Base-by-base conservation (phyloP, 2,797 vertebrate species). In the Delichon dasypus region DNA sequence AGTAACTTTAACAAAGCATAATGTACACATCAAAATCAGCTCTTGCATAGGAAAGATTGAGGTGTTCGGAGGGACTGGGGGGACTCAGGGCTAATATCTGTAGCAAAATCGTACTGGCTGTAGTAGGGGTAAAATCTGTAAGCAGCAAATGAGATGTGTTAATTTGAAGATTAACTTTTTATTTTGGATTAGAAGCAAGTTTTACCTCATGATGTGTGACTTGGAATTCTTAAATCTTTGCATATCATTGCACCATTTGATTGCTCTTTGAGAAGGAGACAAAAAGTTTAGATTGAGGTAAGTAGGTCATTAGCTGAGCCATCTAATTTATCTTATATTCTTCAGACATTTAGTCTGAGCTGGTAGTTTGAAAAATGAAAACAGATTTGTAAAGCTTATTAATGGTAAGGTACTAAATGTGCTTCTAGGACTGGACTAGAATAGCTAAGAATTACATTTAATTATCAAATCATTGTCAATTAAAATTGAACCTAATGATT, bases 381-480 rank as follows among this genome's bases (percentile, higher is more conserved):
- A 79, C 26, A 85, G 36, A n/a, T 90, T 58, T 87, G 57, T 47
- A 17, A 64, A 32, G 4, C 72, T 87, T 93, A 85, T 80, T 85
- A 83, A 74, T 61, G 85, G 61, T 38, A 80, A 57, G 54, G 65
- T 83, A 62, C 17, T 0, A 13, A 83, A 79, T 0, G 0, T 18
- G 7, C 66, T 93, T 40, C 68, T 78, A 71, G 57, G 34, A 74
- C 34, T 72, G 61, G 44, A 36, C 64, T 70, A 81, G n/a, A 66
- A 61, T 30, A 79, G 65, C 32, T 77, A 77, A 77, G 68, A 94
- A 68, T 53, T 71, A 80, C 38, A 54, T 74, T 93, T 94, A 95
- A 95, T 94, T 94, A 93, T 89, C 72, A 88, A 88, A 83, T 67
- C 81, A 71, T 77, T 91, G 61, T 80, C 88, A 95, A 85, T 92